Base-by-base conservation (phyloP, 2,797 vertebrate genomes). In the Halcyon smyrnensis region DNA sequence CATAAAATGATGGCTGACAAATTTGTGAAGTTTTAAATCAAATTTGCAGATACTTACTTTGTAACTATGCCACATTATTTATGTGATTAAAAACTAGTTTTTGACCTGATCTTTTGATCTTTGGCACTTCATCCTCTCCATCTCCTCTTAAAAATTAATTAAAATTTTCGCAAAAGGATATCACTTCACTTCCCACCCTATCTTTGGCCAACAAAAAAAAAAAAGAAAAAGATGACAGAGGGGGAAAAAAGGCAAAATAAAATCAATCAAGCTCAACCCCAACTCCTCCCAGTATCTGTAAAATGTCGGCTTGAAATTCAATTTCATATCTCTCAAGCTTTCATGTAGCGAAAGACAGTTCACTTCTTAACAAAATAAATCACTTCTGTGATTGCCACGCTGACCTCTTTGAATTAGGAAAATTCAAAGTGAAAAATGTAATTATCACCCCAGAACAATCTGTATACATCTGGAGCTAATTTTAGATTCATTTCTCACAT, bases 41-140 rank as follows among this genome's bases (percentile, higher is more conserved):
- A 97, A 98, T 98, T 98, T 98, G 97, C 97, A 98, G 96, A 98
- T 98, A 97, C 96, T 98, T 98, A 97, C 94, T 97, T 97, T 87
- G 94, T 97, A 98, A 98, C 98, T 96, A 97, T 98, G 98, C 97
- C 98, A 98, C 98, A 98, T 98, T 98, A 98, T 98, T 98, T 98
- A 98, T 97, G 98, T 99, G 99, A 99, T 99, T 99, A 99, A 99
- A 99, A 99, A 98, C 98, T 98, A 98, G 96, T 98, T 99, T 98
- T 98, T 98, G 98, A 99, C 99, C 99, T 98, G 98, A 97, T 98
- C 99, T 98, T 99, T 98, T 98, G 98, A 99, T 99, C 99, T 98
- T 97, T 99, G 97, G 98, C 98, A 99, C 98, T 91, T 96, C 97
- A 98, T 98, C 98, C 98, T 99, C 98, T 99, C 99, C 98, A 99